Percentiles rank a stretch among this genome's conserved stretches.
Evolutionary conservation across 2,113 vertebrate species (phyloP).

Genomic region (Falcunculus frontatus): DNA sequence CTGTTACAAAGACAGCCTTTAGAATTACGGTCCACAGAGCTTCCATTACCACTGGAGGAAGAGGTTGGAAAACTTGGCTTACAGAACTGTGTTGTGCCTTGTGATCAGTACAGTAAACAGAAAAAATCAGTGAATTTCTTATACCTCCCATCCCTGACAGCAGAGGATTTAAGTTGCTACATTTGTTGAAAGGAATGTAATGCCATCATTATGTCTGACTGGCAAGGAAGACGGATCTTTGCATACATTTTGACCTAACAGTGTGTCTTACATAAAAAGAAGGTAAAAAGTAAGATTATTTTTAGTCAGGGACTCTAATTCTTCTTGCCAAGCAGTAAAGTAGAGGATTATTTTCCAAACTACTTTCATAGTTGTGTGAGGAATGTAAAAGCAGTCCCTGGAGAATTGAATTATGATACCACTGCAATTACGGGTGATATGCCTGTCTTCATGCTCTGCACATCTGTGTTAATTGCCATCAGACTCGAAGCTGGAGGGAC

Average conservation of each 20-base stretch:
- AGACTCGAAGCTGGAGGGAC: neutral
- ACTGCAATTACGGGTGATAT: neutral
- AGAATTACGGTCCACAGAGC: neutral
- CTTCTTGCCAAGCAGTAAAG: neutral
- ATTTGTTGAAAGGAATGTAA: neutral
- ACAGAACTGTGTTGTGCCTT: neutral
- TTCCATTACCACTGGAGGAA: neutral
- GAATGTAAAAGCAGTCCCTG: neutral
- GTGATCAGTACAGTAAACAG: neutral
- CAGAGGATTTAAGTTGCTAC: neutral
- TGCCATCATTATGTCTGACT: neutral
- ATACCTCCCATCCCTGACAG: neutral
- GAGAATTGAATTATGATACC: neutral
- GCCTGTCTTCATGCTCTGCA: neutral
- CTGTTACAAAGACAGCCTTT: neutral
- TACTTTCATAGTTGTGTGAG: neutral
- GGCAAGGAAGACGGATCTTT: neutral
- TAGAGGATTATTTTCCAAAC: neutral
- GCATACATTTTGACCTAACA: neutral
- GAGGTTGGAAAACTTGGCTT: neutral
- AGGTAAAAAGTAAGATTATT: neutral
- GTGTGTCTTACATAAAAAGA: neutral
- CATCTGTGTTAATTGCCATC: neutral
- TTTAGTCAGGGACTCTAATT: neutral
- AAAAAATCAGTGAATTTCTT: neutral